phyloP scores from a whole-genome alignment of 2,797 vertebrate genomes.

The Malurus leucopterus region DNA sequence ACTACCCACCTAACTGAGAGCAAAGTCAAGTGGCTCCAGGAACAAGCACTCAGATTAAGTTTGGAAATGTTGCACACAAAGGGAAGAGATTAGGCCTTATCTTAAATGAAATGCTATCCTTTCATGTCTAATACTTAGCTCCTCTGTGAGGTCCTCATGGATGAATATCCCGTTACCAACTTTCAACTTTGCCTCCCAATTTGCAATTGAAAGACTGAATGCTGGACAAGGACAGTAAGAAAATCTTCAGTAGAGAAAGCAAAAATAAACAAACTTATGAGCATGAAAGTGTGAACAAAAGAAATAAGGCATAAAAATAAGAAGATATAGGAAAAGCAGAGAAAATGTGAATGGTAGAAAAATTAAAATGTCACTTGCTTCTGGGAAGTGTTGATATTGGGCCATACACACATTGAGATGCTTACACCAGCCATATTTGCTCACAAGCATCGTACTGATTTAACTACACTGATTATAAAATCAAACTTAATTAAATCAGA shows the following conservation, averaged over 20 bases:
- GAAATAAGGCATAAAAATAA: not conserved
- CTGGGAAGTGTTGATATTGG: not conserved
- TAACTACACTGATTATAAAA: slow-evolving; percentile 30
- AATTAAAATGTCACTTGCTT: not conserved
- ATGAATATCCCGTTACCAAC: not conserved
- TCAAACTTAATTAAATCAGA: slow-evolving; percentile 29
- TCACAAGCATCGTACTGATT: not conserved
- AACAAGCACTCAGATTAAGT: not conserved
- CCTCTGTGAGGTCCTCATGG: not conserved
- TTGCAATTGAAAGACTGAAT: slow-evolving; percentile 14
- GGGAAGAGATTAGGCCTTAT: slow-evolving; percentile 16
- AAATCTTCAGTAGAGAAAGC: not conserved
- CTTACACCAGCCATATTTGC: not conserved
- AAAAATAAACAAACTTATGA: not conserved
- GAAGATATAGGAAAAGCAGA: not conserved
- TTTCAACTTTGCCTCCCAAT: not conserved
- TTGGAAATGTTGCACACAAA: slow-evolving; percentile 1
- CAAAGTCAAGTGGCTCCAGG: not conserved
- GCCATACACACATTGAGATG: not conserved
- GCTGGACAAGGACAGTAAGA: not conserved
- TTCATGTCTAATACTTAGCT: slow-evolving; percentile 20
- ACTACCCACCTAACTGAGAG: not conserved
- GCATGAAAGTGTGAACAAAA: not conserved
- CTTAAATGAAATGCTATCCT: slow-evolving; percentile 24
- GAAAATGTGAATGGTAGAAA: not conserved